A percentile compares a stretch with the other conserved stretches of the same genome.
These are phyloP conservation scores for Microcaecilia unicolor DNA, from an alignment of 2,797 vertebrate species.

Conservation along the genomic window DNA sequence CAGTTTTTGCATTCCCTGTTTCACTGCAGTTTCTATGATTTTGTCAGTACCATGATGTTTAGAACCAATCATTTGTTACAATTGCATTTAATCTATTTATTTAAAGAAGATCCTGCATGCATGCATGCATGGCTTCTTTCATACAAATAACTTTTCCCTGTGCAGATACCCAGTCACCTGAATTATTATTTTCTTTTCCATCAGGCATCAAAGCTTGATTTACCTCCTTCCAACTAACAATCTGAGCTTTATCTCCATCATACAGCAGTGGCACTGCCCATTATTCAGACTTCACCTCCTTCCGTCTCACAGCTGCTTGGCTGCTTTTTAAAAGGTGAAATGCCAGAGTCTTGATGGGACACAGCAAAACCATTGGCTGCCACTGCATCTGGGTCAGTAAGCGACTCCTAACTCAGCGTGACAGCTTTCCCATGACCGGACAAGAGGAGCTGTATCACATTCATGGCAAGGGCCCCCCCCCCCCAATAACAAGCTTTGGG, in stretches of 20 bases:
- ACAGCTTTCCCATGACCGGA: too few species aligned
- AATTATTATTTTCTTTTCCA: constrained; percentile 41
- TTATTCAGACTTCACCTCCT: constrained; percentile 44
- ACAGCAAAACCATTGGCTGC: neutral
- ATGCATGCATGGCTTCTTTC: too few species aligned
- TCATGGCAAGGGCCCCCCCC: too few species aligned
- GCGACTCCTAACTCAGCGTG: neutral
- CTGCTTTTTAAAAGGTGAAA: neutral
- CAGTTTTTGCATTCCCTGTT: too few species aligned
- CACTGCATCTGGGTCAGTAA: neutral
- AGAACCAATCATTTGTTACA: too few species aligned
- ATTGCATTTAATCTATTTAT: too few species aligned
- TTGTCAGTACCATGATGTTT: too few species aligned
- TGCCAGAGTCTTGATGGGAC: neutral
- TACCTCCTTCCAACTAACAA: constrained; percentile 54
- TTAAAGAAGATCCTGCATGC: too few species aligned
- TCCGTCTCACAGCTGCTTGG: neutral
- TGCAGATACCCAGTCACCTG: constrained; percentile 28
- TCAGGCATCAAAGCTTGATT: constrained; percentile 42
- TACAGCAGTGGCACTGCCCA: constrained; percentile 50
- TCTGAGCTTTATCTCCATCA: constrained; percentile 55
- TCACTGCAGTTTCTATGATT: too few species aligned
- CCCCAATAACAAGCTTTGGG: too few species aligned
- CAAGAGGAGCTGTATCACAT: too few species aligned
- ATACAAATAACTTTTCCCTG: too few species aligned